Evolutionary conservation across 2,113 vertebrate species (phyloP), one percentile per base, ranked within the genome.

Genomic region (Casuarius casuarius): DNA sequence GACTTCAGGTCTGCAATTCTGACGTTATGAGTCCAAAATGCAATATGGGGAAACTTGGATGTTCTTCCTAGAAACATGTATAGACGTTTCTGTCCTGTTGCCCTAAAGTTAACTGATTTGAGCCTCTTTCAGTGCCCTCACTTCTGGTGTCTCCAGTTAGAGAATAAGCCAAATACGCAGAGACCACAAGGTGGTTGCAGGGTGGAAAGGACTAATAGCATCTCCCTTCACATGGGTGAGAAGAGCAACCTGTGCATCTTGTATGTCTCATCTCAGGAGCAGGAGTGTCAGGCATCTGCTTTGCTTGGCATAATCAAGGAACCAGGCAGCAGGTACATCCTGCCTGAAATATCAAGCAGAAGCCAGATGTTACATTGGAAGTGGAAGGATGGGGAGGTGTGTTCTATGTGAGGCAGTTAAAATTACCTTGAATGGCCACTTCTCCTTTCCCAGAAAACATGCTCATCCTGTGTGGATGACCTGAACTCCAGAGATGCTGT

Each of bases 101-200:
- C 33, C 26, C 6, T 17, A 11, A 25, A 17, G 31, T 15, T 31
- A 4, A 12, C 26, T 62, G 21, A 7, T 51, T 23, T 19, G 72
- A 58, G 35, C 12, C 6, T 52, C 42, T 70, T 20, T 49, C 21
- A 3, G 40, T 18, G 15, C 23, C 25, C 3, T 46, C 33, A 3
- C 8, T 3, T 21, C 31, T 44, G 40, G 31, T 73, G 21, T 28
- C 15, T 62, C 40, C 31, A 7, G 49, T 61, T 38, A 33, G 72
- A 66, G 28, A 15, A 18, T 0, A 49, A 42, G n/a, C 17, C 35
- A 13, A n/a, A n/a, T 8, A 4, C 10, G 15, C 9, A 1, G 3
- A 38, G 66, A 9, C 18, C 2, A 18, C 56, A 31, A 17, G 16
- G 18, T 58, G 31, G 9, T 4, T 7, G 28, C 31, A 22, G 13